These are phyloP conservation scores for Phaonia tiefii DNA, from an alignment of 2,888 invertebrate species.

Conservation along the genomic window DNA sequence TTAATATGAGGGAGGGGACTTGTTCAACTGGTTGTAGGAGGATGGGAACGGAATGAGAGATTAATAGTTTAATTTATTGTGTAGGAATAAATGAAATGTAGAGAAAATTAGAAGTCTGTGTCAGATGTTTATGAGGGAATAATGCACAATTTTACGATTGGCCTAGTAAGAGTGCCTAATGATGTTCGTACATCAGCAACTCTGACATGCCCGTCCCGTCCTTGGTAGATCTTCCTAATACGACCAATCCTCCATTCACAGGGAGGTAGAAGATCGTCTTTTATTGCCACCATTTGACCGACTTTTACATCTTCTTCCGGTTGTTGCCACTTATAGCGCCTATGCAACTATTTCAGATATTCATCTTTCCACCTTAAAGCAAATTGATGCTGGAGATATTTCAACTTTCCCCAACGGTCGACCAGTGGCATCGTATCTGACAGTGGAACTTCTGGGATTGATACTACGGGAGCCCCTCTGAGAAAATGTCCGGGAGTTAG, in stretches of 20 bases:
- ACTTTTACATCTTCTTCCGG: background rate
- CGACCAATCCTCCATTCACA: constrained; percentile 13
- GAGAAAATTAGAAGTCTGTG: no score
- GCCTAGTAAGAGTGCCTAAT: no score
- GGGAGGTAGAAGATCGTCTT: constrained; percentile 1
- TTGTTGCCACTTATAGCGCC: constrained; percentile 16
- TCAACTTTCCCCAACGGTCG: constrained; percentile 44
- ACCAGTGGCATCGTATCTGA: constrained; percentile 28
- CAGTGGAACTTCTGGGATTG: background rate
- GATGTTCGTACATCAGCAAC: background rate
- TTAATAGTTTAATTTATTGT: background rate
- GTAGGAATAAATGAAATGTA: no score
- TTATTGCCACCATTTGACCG: constrained; percentile 12
- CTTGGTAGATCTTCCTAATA: background rate
- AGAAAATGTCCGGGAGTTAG: constrained; percentile 39
- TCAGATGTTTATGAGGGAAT: no score
- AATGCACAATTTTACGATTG: constrained; percentile 7
- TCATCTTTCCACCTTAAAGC: constrained; percentile 21
- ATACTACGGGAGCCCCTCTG: background rate
- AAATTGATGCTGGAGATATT: constrained; percentile 41
- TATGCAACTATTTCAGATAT: constrained; percentile 14
- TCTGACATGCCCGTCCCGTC: background rate
- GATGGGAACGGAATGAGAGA: background rate
- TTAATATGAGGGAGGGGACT: background rate
- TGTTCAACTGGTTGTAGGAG: background rate